Conservation (phyloP, 2,797 vertebrate species). For the Sternotherus odoratus region DNA sequence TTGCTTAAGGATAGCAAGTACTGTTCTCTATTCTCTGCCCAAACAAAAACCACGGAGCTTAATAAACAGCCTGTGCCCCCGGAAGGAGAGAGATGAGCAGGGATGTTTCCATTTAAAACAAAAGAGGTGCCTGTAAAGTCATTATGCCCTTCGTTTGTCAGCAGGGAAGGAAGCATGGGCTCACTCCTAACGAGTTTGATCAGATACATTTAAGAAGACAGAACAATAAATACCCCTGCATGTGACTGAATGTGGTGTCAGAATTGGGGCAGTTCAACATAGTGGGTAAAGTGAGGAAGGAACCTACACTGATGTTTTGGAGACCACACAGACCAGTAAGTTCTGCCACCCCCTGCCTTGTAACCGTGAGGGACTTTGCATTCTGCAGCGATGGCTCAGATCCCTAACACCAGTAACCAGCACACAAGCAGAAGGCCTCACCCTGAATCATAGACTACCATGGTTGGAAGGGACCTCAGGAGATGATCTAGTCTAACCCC, state of each 20-base stretch:
- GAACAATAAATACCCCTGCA: background rate
- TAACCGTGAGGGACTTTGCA: background rate
- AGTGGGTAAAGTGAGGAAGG: background rate
- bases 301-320: background rate
- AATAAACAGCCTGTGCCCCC: background rate
- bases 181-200: background rate
- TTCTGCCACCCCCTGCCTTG: background rate
- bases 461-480: too few relatives aligned
- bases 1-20: background rate
- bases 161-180: accelerated
- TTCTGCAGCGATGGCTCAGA: background rate
- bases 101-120: background rate
- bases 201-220: background rate
- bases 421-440: background rate
- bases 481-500: too few relatives aligned
- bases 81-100: background rate
- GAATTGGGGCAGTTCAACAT: background rate
- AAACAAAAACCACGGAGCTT: background rate
- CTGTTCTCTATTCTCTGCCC: background rate
- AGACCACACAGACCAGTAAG: background rate
- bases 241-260: background rate
- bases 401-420: background rate
- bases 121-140: background rate
- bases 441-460: too few relatives aligned
- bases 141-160: background rate